Base-by-base conservation (phyloP, 2,113 vertebrate species). In the Regulus satrapa region DNA sequence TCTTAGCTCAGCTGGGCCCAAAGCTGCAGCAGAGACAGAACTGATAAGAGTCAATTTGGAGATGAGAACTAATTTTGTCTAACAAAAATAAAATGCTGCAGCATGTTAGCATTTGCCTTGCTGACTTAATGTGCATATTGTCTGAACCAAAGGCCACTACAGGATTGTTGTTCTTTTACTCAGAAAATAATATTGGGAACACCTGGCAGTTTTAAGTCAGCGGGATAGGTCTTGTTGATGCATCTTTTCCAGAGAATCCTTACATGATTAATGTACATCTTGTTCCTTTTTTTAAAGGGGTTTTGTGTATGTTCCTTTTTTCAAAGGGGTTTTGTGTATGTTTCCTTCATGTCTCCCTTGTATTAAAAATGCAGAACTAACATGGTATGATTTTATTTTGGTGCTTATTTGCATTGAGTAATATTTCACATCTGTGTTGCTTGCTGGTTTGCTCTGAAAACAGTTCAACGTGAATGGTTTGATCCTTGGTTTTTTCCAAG, bases 281-380 rank as follows among this genome's bases (percentile, higher is more conserved):
- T 20, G 25, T 51, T 64, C 25, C 10, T 72, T 46, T n/a, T 71
- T 62, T 12, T 31, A 25, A 21, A 61, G 49, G 32, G 20, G 3
- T 34, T 52, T 28, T 92, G 31, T 55, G 17, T 52, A n/a, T 20
- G 25, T 51, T 64, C 25, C 10, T 72, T 46, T n/a, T 71, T 62
- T 12, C 25, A 25, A 21, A 61, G 49, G 32, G 20, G 3, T 34
- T 52, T 28, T 92, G 31, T 55, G 17, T 52, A n/a, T n/a, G n/a
- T n/a, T 56, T 91, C 36, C 21, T 41, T 73, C 6, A 1, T 18
- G 14, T 67, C 59, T 77, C 61, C 59, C 56, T 36, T 32, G 18
- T 36, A 48, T 77, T 85, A 88, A 83, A 79, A 85, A 46, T 12
- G 55, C 84, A 74, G 15, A 88, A 95, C 93, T 97, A 95, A 97